Base-by-base conservation (phyloP, 2,797 vertebrate genomes). In the Spinibarbus caldwelli region DNA sequence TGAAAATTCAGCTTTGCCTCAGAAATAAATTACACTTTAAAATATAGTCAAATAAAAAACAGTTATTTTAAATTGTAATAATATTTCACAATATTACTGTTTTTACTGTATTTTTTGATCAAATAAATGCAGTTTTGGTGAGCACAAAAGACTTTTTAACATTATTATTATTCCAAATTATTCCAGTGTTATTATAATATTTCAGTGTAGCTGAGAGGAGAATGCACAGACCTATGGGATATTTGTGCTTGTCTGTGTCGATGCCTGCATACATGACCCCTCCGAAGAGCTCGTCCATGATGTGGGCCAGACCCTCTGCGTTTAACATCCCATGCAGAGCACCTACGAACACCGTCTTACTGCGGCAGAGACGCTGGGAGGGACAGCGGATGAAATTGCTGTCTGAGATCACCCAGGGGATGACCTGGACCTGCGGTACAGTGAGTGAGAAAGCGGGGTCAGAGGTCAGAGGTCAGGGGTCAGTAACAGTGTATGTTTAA, bases 161-260 rank as follows among this genome's bases (percentile, higher is more conserved):
- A n/a, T n/a, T n/a, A 8, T 64, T 64, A 62, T 12, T 17, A 57
- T 1, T 47, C 45, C 45, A 47, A 47, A 2, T 34, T 31, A 17
- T 66, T 66, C 29, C 62, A 31, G 17, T 6, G 6, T 64, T n/a
- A n/a, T n/a, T n/a, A n/a, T n/a, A n/a, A n/a, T n/a, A n/a, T 7
- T 17, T 64, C 62, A 64, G 62, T 19, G 62, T 31, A 66, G 7
- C 34, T 59, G n/a, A 66, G 43, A 49, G 26, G 19, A 26, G 29
- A 1, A 21, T 29, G 12, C 38, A 73, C 83, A 71, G 7, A 99
- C 98, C 98, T 11, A 99, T 99, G 57, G 98, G 98, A 87, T 99
- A 99, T 93, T 98, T 99, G 96, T 99, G 97, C 96, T 99, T 99
- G 96, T 99, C 98, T 0, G 98, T 99, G 94, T 99, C 98, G 0